phyloP scores from a whole-genome alignment of 2,797 vertebrate species.

The Gymnocypris eckloni region DNA sequence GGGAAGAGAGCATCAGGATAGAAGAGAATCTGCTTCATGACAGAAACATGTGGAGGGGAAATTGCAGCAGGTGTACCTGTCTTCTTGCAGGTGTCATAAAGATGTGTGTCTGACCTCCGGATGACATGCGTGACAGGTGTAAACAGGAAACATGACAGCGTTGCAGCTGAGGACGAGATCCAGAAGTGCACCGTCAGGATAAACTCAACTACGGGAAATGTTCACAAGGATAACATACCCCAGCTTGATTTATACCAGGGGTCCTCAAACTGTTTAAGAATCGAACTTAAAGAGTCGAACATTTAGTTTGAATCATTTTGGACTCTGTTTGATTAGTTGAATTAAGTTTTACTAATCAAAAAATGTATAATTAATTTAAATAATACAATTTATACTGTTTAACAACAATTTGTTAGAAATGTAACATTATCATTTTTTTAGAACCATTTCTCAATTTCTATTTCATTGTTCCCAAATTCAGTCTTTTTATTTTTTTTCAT shows the following conservation, averaged over 20 bases:
- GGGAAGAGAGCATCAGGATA: not conserved
- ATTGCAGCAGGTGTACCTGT: constrained; percentile 51
- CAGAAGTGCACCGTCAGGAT: constrained; percentile 39
- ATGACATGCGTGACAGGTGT: constrained; percentile 38
- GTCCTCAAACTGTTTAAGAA: not conserved
- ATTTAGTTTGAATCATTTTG: not conserved
- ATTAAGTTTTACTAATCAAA: not conserved
- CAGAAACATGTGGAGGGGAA: constrained; percentile 53
- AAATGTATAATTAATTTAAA: not conserved
- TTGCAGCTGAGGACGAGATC: not conserved
- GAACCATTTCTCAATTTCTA: not conserved
- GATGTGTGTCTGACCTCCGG: constrained; percentile 40
- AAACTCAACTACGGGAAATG: not conserved
- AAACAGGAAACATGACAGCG: constrained; percentile 50
- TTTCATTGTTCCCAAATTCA: not conserved
- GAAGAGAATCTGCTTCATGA: constrained; percentile 42
- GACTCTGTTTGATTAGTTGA: not conserved
- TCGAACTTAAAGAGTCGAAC: not conserved
- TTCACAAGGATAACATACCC: not conserved
- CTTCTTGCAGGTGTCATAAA: constrained; percentile 33
- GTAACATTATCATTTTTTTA: too few relatives aligned
- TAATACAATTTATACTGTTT: not conserved
- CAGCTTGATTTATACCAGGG: not conserved
- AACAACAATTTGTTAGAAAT: not conserved
- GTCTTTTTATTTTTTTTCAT: not conserved